These are phyloP conservation scores for Pinna nobilis DNA, from an alignment of 1,140 invertebrate genomes.

Conservation along the genomic window DNA sequence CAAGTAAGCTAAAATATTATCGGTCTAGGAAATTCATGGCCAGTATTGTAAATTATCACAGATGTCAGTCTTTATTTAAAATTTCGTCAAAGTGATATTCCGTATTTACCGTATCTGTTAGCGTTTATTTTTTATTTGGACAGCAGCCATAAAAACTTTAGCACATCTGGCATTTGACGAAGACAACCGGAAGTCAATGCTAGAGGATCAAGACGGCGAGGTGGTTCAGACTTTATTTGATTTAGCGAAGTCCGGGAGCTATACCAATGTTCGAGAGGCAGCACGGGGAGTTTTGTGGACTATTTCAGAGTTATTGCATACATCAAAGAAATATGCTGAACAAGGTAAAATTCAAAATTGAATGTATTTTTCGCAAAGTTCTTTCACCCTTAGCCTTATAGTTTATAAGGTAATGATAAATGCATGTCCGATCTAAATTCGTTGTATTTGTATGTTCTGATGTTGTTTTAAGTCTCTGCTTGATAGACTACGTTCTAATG, in stretches of 20 bases:
- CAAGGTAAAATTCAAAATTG: too few relatives aligned
- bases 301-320: background rate
- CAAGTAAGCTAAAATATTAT: too few relatives aligned
- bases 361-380: too few relatives aligned
- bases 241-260: background rate
- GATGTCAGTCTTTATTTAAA: background rate
- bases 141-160: constrained; percentile 11
- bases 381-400: too few relatives aligned
- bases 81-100: background rate
- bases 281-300: constrained; percentile 22
- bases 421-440: too few relatives aligned
- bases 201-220: constrained; percentile 2
- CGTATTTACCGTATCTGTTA: background rate
- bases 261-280: background rate
- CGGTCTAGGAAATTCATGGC: background rate
- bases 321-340: constrained; percentile 1
- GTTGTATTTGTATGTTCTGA: too few relatives aligned
- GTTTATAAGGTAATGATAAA: too few relatives aligned
- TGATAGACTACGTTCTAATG: too few relatives aligned
- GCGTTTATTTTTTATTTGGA: background rate
- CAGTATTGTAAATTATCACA: background rate
- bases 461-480: too few relatives aligned
- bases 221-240: background rate
- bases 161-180: constrained; percentile 24
- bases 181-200: constrained; percentile 2